Percentiles rank a stretch among this genome's conserved stretches.
phyloP scores from a whole-genome alignment of 2,113 vertebrate genomes.

The Menidia beryllina region DNA sequence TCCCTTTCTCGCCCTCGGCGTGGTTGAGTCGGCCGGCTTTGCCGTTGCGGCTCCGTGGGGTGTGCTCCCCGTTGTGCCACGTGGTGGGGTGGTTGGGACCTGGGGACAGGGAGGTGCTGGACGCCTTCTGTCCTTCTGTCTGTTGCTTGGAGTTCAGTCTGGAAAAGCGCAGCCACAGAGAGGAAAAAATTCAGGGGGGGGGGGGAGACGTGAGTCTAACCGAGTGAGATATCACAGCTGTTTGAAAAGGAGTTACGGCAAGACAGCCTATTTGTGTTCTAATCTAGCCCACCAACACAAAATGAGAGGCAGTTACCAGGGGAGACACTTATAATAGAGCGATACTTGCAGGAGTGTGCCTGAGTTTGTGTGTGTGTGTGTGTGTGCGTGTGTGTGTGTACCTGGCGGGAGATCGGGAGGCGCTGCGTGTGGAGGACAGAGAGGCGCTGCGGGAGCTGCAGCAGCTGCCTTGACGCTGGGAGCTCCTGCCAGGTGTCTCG shows the following conservation, averaged over 20 bases:
- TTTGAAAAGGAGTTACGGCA: constrained; percentile 26
- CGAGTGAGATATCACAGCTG: constrained; percentile 29
- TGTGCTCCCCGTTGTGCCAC: constrained; percentile 92
- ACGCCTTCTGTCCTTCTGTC: constrained; percentile 84
- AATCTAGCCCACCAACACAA: constrained; percentile 30
- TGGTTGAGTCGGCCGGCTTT: constrained; percentile 83
- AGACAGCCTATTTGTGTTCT: constrained; percentile 34
- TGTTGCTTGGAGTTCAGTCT: constrained; percentile 87
- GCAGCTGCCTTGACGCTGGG: constrained; percentile 90
- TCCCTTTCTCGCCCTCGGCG: constrained; percentile 82
- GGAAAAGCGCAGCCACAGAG: constrained; percentile 32
- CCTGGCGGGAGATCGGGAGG: constrained; percentile 92
- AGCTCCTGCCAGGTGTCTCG: constrained; percentile 86
- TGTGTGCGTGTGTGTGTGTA: constrained; percentile 47
- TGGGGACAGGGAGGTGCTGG: constrained; percentile 83
- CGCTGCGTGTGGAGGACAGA: constrained; percentile 87
- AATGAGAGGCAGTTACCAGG: constrained; percentile 37
- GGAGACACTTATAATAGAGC: constrained; percentile 18
- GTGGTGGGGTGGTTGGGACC: constrained; percentile 83
- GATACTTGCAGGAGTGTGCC: too few species aligned
- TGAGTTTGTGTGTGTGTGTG: neutral
- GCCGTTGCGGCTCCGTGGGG: constrained; percentile 88
- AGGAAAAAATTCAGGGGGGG: too few species aligned
- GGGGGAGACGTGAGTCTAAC: too few species aligned
- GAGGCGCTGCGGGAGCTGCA: constrained; percentile 91